Base-by-base conservation (phyloP, 2,113 vertebrate genomes). In the Pyrgilauda ruficollis region DNA sequence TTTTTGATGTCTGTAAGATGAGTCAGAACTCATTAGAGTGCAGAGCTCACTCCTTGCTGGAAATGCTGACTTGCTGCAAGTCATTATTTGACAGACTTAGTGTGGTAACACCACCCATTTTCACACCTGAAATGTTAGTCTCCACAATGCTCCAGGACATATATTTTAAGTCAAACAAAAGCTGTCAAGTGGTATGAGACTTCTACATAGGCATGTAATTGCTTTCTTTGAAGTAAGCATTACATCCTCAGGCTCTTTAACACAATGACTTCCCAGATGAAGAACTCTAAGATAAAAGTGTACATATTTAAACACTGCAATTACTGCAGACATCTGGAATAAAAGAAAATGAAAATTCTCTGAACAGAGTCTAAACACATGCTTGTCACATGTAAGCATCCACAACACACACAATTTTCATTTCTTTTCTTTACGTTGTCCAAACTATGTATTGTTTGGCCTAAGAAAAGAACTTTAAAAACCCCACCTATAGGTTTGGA, bases 171-270 rank as follows among this genome's bases (percentile, higher is more conserved):
- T 89, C 79, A 96, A 87, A 91, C 84, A 89, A 85, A 96, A 93
- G 95, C 96, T 94, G 94, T 91, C 93, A 95, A 95, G 79, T 30
- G 23, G 64, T 81, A 84, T 70, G 61, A 96, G 83, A 72, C 72
- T 93, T 88, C 68, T 70, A 88, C 64, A 74, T 5, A 94, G 69
- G 83, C 76, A 94, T 72, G 83, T 79, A 94, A 82, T 84, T 96
- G 62, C 90, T 84, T 68, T 37, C 92, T 97, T 93, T 97, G 93
- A 96, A 96, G 79, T 52, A 86, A 56, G 43, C 28, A 0, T 73
- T 84, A 90, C 76, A 89, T 68, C 93, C 93, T 70, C 76, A 64
- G 93, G 94, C 93, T 84, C 79, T 90, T 96, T 55, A 95, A 87
- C 56, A 94, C 72, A 91, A 73, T 81, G 33, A 74, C 30, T 93